Evolutionary conservation across 2,113 vertebrate genomes (phyloP).

Genomic region (Philantomba maxwellii): DNA sequence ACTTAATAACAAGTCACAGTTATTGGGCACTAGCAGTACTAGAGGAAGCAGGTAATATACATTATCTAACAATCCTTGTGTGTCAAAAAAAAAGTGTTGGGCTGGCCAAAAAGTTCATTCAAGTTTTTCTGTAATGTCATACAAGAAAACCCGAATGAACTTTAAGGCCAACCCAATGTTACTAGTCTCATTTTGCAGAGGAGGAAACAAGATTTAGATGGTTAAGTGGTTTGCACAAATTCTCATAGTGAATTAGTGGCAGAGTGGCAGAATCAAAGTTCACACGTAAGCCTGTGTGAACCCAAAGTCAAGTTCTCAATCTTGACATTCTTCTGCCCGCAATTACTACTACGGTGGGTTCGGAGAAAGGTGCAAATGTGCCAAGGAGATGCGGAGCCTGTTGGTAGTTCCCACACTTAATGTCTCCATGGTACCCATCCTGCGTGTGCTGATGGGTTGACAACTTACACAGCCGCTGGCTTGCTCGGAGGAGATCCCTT

Average conservation of each 20-base stretch:
- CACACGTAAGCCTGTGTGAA: neutral
- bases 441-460: constrained; percentile 80
- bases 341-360: neutral
- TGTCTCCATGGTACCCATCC: constrained; percentile 60
- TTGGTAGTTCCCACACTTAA: neutral
- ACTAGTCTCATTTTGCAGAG: neutral
- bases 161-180: neutral
- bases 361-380: neutral
- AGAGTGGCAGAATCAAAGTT: neutral
- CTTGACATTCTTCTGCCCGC: neutral
- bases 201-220: neutral
- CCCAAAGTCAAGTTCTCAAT: neutral
- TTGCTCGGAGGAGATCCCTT: constrained; percentile 83
- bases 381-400: neutral
- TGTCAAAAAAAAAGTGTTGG: too few relatives aligned
- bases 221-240: neutral
- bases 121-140: neutral
- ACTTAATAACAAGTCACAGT: neutral
- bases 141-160: fast-evolving
- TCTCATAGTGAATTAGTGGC: neutral
- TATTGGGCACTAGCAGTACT: neutral
- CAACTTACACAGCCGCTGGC: constrained; percentile 82
- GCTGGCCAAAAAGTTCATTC: neutral
- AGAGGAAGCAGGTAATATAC: too few relatives aligned
- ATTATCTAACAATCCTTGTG: too few relatives aligned